These are phyloP conservation scores for Tetramorium alpestre DNA, from an alignment of 1,140 invertebrate genomes.

Conservation along the genomic window DNA sequence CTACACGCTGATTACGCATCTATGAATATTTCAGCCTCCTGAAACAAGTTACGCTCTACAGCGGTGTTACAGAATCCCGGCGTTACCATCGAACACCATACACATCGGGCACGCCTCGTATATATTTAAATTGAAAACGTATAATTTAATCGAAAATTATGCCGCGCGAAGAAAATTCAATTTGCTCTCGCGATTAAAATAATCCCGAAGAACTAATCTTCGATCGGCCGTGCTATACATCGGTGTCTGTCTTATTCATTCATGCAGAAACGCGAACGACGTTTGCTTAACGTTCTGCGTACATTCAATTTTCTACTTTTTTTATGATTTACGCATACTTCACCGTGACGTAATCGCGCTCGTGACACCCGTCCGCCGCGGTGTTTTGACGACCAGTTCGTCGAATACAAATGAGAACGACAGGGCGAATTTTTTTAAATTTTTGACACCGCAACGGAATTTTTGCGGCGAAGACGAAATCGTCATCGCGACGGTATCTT, in stretches of 20 bases:
- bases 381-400: background rate
- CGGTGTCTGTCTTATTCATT: slow-evolving; percentile 26
- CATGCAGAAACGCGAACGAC: slow-evolving; percentile 45
- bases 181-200: background rate
- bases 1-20: background rate
- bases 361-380: slow-evolving; percentile 8
- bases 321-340: slow-evolving; percentile 28
- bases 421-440: background rate
- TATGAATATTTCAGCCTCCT: slow-evolving; percentile 21
- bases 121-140: background rate
- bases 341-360: slow-evolving; percentile 10
- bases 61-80: background rate
- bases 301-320: slow-evolving; percentile 31
- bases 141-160: slow-evolving; percentile 17
- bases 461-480: background rate
- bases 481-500: slow-evolving; percentile 41
- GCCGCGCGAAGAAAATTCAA: background rate
- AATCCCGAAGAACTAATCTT: slow-evolving; percentile 13
- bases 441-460: background rate
- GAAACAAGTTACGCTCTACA: background rate
- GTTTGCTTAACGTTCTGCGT: background rate
- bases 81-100: background rate
- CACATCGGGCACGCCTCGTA: background rate
- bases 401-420: background rate
- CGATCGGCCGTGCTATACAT: slow-evolving; percentile 25